These are phyloP conservation scores for Cosmia pyralina DNA, from an alignment of 2,888 invertebrate genomes.

Conservation along the genomic window DNA sequence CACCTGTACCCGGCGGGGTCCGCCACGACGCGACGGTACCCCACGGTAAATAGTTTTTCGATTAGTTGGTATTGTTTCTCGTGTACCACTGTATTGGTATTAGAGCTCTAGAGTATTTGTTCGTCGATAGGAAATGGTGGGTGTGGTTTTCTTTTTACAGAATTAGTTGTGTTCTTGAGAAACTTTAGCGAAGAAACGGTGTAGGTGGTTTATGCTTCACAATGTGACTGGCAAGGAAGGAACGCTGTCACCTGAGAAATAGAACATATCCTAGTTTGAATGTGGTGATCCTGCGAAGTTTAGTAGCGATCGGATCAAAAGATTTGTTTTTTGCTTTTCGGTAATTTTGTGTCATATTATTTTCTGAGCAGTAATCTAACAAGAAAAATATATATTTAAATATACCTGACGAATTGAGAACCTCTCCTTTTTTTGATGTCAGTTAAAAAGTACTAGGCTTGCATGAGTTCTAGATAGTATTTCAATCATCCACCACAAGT, in stretches of 20 bases:
- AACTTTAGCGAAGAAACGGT: neutral
- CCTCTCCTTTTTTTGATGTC: too few species aligned
- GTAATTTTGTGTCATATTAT: too few species aligned
- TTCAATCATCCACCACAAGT: too few species aligned
- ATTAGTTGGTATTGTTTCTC: constrained; percentile 62
- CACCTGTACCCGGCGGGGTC: constrained; percentile 49
- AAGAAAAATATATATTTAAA: too few species aligned
- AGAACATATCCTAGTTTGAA: too few species aligned
- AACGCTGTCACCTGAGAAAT: neutral
- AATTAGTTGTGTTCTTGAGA: neutral
- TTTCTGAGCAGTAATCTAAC: too few species aligned
- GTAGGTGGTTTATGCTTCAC: neutral
- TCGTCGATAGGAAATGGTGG: constrained; percentile 7
- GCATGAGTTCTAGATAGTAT: too few species aligned
- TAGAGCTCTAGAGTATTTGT: constrained; percentile 39
- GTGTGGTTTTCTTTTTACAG: neutral
- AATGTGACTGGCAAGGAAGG: neutral
- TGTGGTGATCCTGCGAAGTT: too few species aligned
- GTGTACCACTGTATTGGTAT: constrained; percentile 49
- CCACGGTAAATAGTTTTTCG: constrained; percentile 64
- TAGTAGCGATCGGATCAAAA: too few species aligned
- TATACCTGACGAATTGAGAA: too few species aligned
- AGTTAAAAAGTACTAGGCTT: too few species aligned
- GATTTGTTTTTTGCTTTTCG: too few species aligned
- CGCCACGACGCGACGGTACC: neutral